Evolutionary conservation across 2,797 vertebrate genomes (phyloP).

Genomic region (Cyclopterus lumpus): DNA sequence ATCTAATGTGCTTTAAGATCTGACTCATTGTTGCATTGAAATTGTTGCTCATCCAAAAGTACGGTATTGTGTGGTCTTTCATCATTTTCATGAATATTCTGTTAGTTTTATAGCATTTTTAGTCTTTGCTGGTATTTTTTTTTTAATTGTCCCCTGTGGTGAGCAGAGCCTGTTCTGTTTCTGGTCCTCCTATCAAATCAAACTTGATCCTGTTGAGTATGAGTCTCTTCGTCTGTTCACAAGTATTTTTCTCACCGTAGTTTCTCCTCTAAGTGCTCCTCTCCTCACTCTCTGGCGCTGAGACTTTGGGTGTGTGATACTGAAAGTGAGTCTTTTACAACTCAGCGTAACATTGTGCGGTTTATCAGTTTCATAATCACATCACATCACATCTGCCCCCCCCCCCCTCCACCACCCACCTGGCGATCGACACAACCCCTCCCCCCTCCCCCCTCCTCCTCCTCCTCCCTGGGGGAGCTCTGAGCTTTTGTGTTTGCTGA

Average conservation of each 20-base stretch:
- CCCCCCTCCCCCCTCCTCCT: neutral
- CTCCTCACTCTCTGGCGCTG: neutral
- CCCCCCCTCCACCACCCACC: constrained; percentile 36
- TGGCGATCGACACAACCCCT: constrained; percentile 27
- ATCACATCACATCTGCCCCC: constrained; percentile 36
- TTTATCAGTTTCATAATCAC: constrained; percentile 55
- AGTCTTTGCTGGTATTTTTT: neutral
- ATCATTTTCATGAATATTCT: constrained; percentile 2
- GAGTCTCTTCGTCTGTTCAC: neutral
- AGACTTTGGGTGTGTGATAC: constrained; percentile 17
- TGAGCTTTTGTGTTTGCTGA: constrained; percentile 38
- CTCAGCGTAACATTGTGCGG: neutral
- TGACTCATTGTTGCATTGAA: constrained; percentile 22
- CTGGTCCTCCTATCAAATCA: constrained; percentile 1
- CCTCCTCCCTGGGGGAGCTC: constrained; percentile 12
- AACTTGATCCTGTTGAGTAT: neutral
- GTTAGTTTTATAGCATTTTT: neutral
- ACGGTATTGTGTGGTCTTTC: neutral
- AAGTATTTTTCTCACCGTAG: constrained; percentile 7
- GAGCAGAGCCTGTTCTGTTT: constrained; percentile 14
- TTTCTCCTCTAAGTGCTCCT: constrained; percentile 6
- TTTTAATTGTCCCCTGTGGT: neutral
- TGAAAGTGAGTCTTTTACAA: constrained; percentile 6
- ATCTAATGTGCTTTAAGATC: neutral
- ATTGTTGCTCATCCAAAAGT: constrained; percentile 12